A percentile compares a stretch with the other conserved stretches of the same genome.
These are phyloP conservation scores for Apodemus agrarius DNA, from an alignment of 2,797 vertebrate species.

Conservation along the genomic window DNA sequence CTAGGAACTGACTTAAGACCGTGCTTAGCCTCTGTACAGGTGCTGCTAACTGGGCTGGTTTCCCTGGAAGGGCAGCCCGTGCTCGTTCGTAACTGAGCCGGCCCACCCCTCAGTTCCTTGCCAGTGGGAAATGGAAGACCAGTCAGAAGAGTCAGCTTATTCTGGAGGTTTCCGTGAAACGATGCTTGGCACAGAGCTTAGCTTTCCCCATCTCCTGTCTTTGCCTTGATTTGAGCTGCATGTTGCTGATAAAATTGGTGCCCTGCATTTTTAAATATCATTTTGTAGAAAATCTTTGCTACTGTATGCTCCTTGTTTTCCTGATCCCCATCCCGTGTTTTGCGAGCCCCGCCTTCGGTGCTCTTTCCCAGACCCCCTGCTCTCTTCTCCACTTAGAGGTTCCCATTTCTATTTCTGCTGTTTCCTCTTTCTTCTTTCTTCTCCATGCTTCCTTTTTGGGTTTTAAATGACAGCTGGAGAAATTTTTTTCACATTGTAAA, in stretches of 20 bases:
- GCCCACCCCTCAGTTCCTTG: background rate
- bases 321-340: background rate
- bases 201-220: background rate
- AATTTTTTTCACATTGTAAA: slow-evolving; percentile 16
- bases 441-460: background rate
- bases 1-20: background rate
- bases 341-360: background rate
- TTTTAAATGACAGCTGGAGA: slow-evolving; percentile 17
- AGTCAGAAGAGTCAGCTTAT: background rate
- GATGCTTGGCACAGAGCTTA: background rate
- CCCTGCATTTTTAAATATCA: background rate
- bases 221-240: background rate
- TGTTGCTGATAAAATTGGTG: background rate
- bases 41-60: background rate
- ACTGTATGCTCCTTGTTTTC: background rate
- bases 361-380: background rate
- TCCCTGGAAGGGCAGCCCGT: background rate
- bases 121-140: background rate
- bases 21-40: too few species aligned
- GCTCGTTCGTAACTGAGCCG: background rate
- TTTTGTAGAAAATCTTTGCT: background rate
- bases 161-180: background rate
- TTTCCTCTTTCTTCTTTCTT: slow-evolving; percentile 15
- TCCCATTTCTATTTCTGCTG: slow-evolving; percentile 16
- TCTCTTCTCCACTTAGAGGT: background rate